Percentiles rank a stretch among this genome's conserved stretches.
These are phyloP conservation scores for Lymantria dispar DNA, from an alignment of 2,888 invertebrate genomes.

Conservation along the genomic window DNA sequence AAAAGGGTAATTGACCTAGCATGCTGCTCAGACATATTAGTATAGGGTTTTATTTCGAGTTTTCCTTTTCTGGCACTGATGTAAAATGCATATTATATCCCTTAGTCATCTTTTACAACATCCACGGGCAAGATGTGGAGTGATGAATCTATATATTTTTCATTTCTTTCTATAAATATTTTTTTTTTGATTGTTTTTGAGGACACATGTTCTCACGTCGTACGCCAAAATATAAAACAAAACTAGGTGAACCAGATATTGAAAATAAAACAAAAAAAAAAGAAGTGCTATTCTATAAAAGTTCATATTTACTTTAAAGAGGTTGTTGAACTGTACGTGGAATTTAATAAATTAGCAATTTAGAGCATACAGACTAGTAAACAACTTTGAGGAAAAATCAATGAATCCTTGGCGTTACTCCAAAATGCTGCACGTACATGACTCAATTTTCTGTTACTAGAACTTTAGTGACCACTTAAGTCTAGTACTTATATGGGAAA, in stretches of 20 bases:
- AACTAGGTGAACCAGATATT: constrained; percentile 15
- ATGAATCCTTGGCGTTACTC: constrained; percentile 45
- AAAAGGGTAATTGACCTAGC: too few species aligned
- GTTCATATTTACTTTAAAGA: constrained; percentile 7
- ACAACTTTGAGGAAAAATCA: constrained; percentile 49
- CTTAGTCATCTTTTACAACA: too few species aligned
- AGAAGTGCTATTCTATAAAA: constrained; percentile 12
- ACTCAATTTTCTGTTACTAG: neutral
- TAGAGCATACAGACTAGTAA: constrained; percentile 40
- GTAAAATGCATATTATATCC: too few species aligned
- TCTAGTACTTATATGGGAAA: too few species aligned
- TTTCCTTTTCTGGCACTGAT: too few species aligned
- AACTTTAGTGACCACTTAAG: neutral
- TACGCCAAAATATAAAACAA: constrained; percentile 10
- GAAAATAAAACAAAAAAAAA: constrained; percentile 16
- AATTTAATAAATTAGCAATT: constrained; percentile 29
- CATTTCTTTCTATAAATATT: too few species aligned
- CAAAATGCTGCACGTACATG: constrained; percentile 31
- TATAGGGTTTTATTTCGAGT: too few species aligned
- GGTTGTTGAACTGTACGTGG: constrained; percentile 36
- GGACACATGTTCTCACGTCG: constrained; percentile 13
- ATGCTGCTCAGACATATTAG: too few species aligned
- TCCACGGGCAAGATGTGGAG: too few species aligned
- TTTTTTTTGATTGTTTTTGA: too few species aligned
- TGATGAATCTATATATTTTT: too few species aligned